These are phyloP conservation scores for Spheniscus mendiculus DNA, from an alignment of 2,113 vertebrate species.

Conservation along the genomic window DNA sequence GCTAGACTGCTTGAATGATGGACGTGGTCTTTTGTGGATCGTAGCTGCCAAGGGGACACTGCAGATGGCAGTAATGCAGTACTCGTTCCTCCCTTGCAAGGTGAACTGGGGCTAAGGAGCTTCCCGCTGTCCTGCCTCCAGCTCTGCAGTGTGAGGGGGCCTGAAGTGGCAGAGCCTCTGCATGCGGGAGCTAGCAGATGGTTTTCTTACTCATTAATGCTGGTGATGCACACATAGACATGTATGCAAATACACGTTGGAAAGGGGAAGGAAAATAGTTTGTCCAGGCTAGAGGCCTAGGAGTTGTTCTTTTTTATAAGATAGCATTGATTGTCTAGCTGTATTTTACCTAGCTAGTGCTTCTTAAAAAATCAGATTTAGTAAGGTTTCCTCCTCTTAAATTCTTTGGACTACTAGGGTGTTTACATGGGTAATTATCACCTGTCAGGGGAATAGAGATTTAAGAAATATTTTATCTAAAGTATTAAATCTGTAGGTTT, in stretches of 20 bases:
- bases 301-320: not conserved
- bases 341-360: not conserved
- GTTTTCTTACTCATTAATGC: not conserved
- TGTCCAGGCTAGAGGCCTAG: not conserved
- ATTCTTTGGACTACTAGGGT: not conserved
- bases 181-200: rapidly evolving
- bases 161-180: not conserved
- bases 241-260: rapidly evolving
- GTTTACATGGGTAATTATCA: not conserved
- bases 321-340: not conserved
- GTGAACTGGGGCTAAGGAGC: not conserved
- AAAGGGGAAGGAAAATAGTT: not conserved
- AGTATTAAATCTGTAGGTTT: conserved; percentile 13
- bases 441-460: not conserved
- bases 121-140: not conserved
- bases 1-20: not conserved
- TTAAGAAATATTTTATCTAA: not conserved
- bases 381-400: not conserved
- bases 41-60: not conserved
- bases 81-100: rapidly evolving
- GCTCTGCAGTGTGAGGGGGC: not conserved
- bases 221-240: rapidly evolving
- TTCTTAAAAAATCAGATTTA: not conserved
- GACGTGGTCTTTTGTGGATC: too few species aligned
- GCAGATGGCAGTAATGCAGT: not conserved